Conservation (phyloP, 2,113 vertebrate genomes). For the Ellobius talpinus region DNA sequence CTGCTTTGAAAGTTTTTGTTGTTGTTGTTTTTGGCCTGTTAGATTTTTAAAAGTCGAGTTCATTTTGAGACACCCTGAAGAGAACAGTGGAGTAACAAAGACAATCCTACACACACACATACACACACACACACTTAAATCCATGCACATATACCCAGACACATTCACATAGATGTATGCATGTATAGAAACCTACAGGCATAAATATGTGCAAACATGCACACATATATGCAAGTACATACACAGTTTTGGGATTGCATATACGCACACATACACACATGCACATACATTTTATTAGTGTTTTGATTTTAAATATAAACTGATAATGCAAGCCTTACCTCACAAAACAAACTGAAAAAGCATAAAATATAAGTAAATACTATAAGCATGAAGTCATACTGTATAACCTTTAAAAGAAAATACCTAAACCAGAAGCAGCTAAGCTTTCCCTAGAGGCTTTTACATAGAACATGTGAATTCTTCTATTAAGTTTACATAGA, state of each 20-base stretch:
- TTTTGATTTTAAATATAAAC: neutral
- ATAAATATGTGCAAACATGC: neutral
- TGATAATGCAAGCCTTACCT: neutral
- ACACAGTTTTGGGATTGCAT: fast-evolving
- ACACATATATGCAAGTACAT: neutral
- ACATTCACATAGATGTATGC: fast-evolving
- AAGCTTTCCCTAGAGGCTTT: neutral
- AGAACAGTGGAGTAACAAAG: neutral
- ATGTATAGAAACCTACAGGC: fast-evolving
- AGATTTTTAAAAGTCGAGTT: neutral
- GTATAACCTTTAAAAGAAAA: neutral
- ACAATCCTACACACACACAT: neutral
- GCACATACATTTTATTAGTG: neutral
- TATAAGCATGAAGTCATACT: neutral
- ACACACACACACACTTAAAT: neutral
- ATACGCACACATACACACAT: fast-evolving
- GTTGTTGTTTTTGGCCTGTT: neutral
- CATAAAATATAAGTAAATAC: neutral
- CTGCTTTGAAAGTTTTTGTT: neutral
- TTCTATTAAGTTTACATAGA: neutral
- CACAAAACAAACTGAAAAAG: neutral
- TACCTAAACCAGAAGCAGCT: neutral
- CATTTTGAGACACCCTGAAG: neutral
- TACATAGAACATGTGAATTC: neutral
- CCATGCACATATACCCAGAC: fast-evolving